These are phyloP conservation scores for Diploscapter pachys DNA, from an alignment of 1,140 invertebrate species.

Conservation along the genomic window DNA sequence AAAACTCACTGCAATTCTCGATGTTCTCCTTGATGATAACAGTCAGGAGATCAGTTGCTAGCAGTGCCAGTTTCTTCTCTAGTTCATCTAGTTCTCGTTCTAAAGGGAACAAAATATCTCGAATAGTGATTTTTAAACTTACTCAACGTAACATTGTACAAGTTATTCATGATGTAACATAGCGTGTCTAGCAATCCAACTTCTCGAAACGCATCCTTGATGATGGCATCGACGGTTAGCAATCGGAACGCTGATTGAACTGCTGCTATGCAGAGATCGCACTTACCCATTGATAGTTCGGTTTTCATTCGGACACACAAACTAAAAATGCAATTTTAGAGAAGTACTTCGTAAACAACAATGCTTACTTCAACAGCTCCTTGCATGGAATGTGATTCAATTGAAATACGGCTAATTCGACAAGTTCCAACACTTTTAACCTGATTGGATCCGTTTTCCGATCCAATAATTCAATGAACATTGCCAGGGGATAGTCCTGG, in stretches of 20 bases:
- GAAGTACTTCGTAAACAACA: neutral
- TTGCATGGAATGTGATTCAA: conserved; percentile 97
- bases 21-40: conserved; percentile 75
- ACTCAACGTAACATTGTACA: conserved; percentile 22
- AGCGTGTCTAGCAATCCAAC: conserved; percentile 95
- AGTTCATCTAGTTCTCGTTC: conserved; percentile 49
- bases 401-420: conserved; percentile 94
- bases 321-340: conserved; percentile 5
- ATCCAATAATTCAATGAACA: conserved; percentile 92
- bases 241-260: conserved; percentile 63
- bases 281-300: conserved; percentile 61
- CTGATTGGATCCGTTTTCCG: conserved; percentile 79
- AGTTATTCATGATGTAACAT: conserved; percentile 42
- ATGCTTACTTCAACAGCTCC: conserved; percentile 13
- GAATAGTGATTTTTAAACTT: conserved; percentile 3
- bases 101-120: conserved; percentile 17
- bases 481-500: conserved; percentile 85
- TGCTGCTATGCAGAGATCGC: conserved; percentile 62
- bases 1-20: conserved; percentile 70
- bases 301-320: conserved; percentile 85
- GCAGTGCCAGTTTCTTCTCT: conserved; percentile 71
- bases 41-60: conserved; percentile 82
- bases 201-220: conserved; percentile 85
- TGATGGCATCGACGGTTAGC: conserved; percentile 75
- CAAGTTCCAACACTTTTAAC: conserved; percentile 87